phyloP scores from a whole-genome alignment of 1,140 invertebrate genomes.

The Heliconius melpomene region DNA sequence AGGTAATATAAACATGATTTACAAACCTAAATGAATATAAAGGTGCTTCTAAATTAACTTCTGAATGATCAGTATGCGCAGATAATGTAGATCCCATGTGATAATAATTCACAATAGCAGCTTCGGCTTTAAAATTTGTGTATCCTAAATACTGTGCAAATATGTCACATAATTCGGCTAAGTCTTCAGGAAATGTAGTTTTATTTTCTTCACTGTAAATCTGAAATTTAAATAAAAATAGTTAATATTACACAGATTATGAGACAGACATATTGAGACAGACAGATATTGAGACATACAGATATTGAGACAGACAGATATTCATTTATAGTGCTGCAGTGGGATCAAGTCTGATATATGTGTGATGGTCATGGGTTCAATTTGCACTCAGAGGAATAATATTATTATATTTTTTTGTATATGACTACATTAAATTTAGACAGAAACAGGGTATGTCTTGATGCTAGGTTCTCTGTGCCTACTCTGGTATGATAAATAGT shows the following conservation, averaged over 20 bases:
- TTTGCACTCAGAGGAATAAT: too few relatives aligned
- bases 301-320: too few relatives aligned
- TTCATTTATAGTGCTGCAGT: too few relatives aligned
- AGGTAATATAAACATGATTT: background rate
- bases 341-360: too few relatives aligned
- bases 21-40: constrained; percentile 91
- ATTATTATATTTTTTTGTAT: too few relatives aligned
- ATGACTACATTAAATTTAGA: too few relatives aligned
- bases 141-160: constrained; percentile 85
- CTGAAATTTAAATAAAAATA: constrained; percentile 61
- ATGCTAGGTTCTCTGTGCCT: too few relatives aligned
- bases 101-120: constrained; percentile 97
- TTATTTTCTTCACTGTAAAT: constrained; percentile 86
- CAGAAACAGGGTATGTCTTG: too few relatives aligned
- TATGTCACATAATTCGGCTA: constrained; percentile 83
- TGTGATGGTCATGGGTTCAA: too few relatives aligned
- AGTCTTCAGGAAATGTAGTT: constrained; percentile 87
- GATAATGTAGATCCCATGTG: constrained; percentile 94
- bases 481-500: too few relatives aligned
- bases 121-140: constrained; percentile 88
- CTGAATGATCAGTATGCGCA: constrained; percentile 96
- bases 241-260: background rate
- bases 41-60: constrained; percentile 91
- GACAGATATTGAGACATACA: too few relatives aligned
- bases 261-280: too few relatives aligned